Conservation (phyloP, 1,140 invertebrate genomes). For the Druon quercuslanigerum region DNA sequence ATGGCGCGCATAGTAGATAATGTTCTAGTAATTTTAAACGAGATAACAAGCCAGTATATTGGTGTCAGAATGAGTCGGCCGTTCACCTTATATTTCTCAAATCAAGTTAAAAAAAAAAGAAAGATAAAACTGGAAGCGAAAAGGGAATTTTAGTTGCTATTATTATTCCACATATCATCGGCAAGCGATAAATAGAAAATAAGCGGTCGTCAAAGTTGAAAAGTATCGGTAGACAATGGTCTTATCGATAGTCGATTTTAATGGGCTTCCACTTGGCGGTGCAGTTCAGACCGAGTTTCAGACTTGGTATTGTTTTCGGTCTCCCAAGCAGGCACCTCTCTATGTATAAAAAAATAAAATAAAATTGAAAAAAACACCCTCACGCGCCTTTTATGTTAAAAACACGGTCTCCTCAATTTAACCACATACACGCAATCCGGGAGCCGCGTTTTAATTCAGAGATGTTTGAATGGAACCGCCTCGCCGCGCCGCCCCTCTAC, state of each 20-base stretch:
- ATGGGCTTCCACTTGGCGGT: constrained; percentile 10
- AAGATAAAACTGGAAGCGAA: background rate
- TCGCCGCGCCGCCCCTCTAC: constrained; percentile 45
- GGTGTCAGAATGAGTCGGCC: too few relatives aligned
- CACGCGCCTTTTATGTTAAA: constrained; percentile 18
- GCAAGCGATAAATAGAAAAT: constrained; percentile 21
- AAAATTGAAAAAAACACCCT: background rate
- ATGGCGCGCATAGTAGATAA: too few relatives aligned
- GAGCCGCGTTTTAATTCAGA: constrained; percentile 53
- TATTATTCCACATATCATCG: constrained; percentile 25
- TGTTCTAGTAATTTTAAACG: too few relatives aligned
- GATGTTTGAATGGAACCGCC: constrained; percentile 61
- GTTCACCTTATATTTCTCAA: background rate
- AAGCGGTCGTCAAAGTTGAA: constrained; percentile 20
- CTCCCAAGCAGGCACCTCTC: constrained; percentile 2
- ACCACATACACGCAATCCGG: constrained; percentile 48
- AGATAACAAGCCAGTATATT: too few relatives aligned
- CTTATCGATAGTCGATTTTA: constrained; percentile 26
- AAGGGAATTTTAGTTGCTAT: constrained; percentile 2
- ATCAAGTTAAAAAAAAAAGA: background rate
- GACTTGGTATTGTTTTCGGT: constrained; percentile 24
- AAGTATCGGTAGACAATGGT: constrained; percentile 22
- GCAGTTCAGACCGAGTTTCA: background rate
- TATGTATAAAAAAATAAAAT: too few relatives aligned
- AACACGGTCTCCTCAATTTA: constrained; percentile 30